Percentiles rank a stretch among this genome's conserved stretches.
Conservation (phyloP, 2,888 invertebrate genomes). For the Cheilosia pagana region DNA sequence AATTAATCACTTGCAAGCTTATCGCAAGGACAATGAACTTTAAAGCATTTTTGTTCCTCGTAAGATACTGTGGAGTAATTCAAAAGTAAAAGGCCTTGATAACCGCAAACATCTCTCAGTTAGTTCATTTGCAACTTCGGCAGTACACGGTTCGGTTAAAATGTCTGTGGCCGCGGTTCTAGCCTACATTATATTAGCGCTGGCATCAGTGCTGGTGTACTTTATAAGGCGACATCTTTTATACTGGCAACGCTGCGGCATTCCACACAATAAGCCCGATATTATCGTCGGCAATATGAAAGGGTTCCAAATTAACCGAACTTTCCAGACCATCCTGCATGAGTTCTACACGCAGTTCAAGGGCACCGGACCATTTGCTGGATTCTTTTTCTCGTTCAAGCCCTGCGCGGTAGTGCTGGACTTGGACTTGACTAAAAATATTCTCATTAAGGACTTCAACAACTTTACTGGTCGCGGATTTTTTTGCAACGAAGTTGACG, state of each 20-base stretch:
- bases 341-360: conserved; percentile 78
- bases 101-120: not conserved
- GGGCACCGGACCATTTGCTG: conserved; percentile 79
- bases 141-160: not conserved
- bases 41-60: too few relatives aligned
- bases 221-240: conserved; percentile 48
- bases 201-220: not conserved
- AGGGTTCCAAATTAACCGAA: conserved; percentile 76
- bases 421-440: conserved; percentile 79
- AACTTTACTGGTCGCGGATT: conserved; percentile 80
- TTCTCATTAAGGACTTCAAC: conserved; percentile 79
- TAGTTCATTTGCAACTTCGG: not conserved
- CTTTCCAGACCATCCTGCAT: conserved; percentile 77
- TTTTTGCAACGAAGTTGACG: conserved; percentile 79
- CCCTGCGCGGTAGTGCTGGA: conserved; percentile 80
- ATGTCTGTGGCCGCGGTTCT: not conserved
- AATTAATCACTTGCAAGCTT: too few relatives aligned
- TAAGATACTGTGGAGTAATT: too few relatives aligned
- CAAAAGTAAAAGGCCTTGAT: too few relatives aligned
- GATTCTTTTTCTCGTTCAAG: conserved; percentile 78
- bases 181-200: not conserved
- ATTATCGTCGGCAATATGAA: conserved; percentile 78
- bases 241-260: conserved; percentile 77
- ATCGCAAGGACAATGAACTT: too few relatives aligned
- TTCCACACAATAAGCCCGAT: conserved; percentile 80